phyloP scores from a whole-genome alignment of 2,797 vertebrate genomes.

The Tadarida brasiliensis region DNA sequence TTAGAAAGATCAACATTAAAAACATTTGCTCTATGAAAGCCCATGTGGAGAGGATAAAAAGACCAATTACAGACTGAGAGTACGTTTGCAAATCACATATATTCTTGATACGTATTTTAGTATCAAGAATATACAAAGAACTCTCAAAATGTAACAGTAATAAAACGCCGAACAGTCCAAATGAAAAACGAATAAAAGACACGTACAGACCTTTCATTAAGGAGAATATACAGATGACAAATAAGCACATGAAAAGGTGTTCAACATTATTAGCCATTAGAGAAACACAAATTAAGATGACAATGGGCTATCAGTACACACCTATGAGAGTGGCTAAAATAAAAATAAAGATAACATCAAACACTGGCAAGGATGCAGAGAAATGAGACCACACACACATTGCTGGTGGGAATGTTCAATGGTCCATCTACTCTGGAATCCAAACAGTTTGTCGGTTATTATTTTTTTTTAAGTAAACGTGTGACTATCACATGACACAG shows the following conservation, averaged over 20 bases:
- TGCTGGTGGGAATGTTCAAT: neutral
- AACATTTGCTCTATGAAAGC: neutral
- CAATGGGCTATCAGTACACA: no score
- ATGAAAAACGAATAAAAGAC: neutral
- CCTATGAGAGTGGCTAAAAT: neutral
- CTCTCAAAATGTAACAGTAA: neutral
- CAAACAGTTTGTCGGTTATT: neutral
- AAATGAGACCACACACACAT: neutral
- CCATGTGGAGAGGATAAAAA: neutral
- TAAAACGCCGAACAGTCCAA: neutral
- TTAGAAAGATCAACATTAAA: neutral
- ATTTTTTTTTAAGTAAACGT: neutral
- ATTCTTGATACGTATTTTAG: neutral
- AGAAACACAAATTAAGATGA: neutral
- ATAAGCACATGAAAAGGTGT: neutral
- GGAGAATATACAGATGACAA: neutral
- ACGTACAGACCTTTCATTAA: neutral
- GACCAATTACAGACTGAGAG: neutral
- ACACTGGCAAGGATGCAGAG: neutral
- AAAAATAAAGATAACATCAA: neutral
- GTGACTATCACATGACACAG: neutral
- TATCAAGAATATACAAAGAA: neutral
- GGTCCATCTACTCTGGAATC: neutral
- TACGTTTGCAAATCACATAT: neutral
- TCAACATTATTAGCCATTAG: neutral